Conservation (phyloP, 2,113 vertebrate species). For the Mastomys coucha region DNA sequence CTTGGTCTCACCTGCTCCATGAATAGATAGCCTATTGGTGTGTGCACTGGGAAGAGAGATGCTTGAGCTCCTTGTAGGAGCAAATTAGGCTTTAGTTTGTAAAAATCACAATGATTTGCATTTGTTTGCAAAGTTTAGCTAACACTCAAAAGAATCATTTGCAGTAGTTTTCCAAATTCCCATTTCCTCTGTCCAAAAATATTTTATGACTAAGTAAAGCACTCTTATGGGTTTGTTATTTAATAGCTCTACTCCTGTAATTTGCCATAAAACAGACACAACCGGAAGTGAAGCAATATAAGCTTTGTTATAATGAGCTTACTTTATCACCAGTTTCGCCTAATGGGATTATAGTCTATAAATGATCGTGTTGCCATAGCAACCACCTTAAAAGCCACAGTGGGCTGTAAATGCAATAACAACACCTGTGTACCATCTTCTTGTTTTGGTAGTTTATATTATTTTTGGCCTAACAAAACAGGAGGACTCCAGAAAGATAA, state of each 20-base stretch:
- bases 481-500: constrained; percentile 47
- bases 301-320: constrained; percentile 86
- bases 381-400: constrained; percentile 85
- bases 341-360: constrained; percentile 87
- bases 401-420: constrained; percentile 80
- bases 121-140: constrained; percentile 65
- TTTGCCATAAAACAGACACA: constrained; percentile 79
- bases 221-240: constrained; percentile 82
- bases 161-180: constrained; percentile 81
- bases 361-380: constrained; percentile 85
- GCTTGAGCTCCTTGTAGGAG: background rate
- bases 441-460: constrained; percentile 76
- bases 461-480: constrained; percentile 66
- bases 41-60: background rate
- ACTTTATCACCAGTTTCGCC: constrained; percentile 85
- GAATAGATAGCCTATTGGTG: background rate
- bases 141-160: constrained; percentile 71
- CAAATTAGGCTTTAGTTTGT: background rate
- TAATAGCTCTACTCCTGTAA: constrained; percentile 81
- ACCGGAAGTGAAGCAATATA: constrained; percentile 83
- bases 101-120: constrained; percentile 28
- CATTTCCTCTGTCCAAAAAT: constrained; percentile 77
- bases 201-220: constrained; percentile 80
- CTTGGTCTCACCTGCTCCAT: background rate
- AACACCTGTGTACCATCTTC: constrained; percentile 86